Percentiles rank a stretch among this genome's conserved stretches.
phyloP scores from a whole-genome alignment of 2,797 vertebrate species.

The Lates japonicus region DNA sequence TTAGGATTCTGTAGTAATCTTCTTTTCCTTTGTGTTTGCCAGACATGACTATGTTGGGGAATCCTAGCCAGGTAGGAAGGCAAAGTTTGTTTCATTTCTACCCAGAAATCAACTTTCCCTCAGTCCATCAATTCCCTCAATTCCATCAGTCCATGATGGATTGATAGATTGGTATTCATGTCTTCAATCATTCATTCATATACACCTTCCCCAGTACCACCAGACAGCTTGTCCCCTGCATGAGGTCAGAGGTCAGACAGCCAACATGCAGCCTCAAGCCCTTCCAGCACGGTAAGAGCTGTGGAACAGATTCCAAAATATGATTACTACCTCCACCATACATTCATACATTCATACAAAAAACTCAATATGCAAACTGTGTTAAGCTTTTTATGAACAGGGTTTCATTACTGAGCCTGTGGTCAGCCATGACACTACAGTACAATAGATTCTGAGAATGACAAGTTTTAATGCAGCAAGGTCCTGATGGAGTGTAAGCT shows the following conservation, averaged over 20 bases:
- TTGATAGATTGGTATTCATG: slow-evolving; percentile 10
- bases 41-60: slow-evolving; percentile 28
- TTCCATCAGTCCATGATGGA: not conserved
- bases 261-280: slow-evolving; percentile 40
- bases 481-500: no score
- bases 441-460: no score
- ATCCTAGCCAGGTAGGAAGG: slow-evolving; percentile 47
- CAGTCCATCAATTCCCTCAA: not conserved
- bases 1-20: not conserved
- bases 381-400: not conserved
- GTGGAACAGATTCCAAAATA: not conserved
- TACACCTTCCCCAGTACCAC: slow-evolving; percentile 21
- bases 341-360: not conserved
- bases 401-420: not conserved
- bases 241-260: slow-evolving; percentile 34
- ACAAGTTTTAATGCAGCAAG: not conserved
- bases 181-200: not conserved
- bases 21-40: slow-evolving; percentile 32
- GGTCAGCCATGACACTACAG: not conserved
- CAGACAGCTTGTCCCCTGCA: slow-evolving; percentile 45
- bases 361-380: not conserved
- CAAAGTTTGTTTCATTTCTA: not conserved
- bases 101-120: not conserved
- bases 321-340: not conserved
- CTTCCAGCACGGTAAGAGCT: slow-evolving; percentile 61